phyloP scores from a whole-genome alignment of 2,888 invertebrate genomes.

The Philonicus albiceps region DNA sequence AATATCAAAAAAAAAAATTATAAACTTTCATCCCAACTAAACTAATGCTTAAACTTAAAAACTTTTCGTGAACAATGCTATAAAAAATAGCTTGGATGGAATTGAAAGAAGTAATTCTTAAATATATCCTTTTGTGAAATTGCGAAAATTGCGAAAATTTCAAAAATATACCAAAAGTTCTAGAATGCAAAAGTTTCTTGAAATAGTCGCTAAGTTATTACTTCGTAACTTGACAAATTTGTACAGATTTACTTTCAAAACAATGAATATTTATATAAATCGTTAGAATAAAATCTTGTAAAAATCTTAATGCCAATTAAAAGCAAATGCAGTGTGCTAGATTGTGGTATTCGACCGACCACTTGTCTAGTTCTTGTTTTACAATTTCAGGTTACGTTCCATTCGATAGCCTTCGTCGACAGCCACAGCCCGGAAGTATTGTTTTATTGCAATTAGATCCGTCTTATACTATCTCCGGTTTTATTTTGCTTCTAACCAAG shows the following conservation, averaged over 20 bases:
- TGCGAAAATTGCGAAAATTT: too few species aligned
- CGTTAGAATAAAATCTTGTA: background rate
- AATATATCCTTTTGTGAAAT: too few species aligned
- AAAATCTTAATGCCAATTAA: background rate
- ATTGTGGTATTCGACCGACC: background rate
- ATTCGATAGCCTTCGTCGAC: background rate
- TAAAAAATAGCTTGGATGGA: too few species aligned
- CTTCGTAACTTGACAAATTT: too few species aligned
- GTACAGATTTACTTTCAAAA: background rate
- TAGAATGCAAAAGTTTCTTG: background rate
- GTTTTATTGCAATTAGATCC: background rate
- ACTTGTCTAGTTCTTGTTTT: background rate
- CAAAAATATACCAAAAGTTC: too few species aligned
- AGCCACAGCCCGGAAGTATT: background rate
- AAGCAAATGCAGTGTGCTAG: background rate
- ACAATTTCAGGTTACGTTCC: background rate
- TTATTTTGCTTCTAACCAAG: background rate
- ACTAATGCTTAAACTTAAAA: too few species aligned
- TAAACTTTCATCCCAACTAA: background rate
- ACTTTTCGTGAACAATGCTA: too few species aligned
- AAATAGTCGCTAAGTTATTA: too few species aligned
- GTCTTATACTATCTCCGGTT: background rate
- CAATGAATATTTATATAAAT: background rate
- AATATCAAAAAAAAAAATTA: background rate
- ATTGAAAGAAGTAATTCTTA: too few species aligned